Base-by-base conservation (phyloP, 2,888 invertebrate species). In the Coenonympha glycerion region DNA sequence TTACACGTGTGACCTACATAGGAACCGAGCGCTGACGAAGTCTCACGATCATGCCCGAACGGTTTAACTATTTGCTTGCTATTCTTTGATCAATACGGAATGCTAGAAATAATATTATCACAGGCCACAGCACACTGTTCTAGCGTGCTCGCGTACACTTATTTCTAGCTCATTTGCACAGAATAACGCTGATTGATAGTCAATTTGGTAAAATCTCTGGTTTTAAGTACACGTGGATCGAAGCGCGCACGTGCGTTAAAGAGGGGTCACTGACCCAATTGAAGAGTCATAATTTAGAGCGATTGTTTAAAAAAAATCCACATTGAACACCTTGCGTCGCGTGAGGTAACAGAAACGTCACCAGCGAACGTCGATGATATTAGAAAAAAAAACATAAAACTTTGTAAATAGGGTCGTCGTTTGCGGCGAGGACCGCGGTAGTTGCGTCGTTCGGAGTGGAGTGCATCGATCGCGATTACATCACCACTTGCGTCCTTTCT, bases 1-100 rank as follows among this genome's bases (percentile, higher is more conserved):
- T 83, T 80, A 86, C 87, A 87, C 87, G 87, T 87, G 87, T 87
- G 87, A 87, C 87, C 87, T 74, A 87, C 76, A 78, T 87, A 79
- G 65, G 56, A 58, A 55, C 76, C 83, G 84, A 82, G 60, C 64
- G 65, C 55, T 57, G 57, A 65, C 86, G 86, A 73, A 79, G 70
- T 69, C 63, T 55, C 58, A 68, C 84, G 86, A 84, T 59, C 47
- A 28, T 52, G 52, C 41, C 74, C 78, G 80, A 80, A 50, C 61
- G 58, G 47, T 59, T 47, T 6, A 28, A 3, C 13, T 13, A 39
- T 54, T 60, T 60, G 58, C 63, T 66, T 60, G 65, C 66, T 64
- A 60, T 64, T 71, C 66, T 64, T 59, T 73, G 73, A 78, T 79
- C 78, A 68, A 80, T 81, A 79, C 66, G 59, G 58, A 71, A 66